Evolutionary conservation across 2,888 invertebrate species (phyloP).

Genomic region (Stenotaenia linearis): DNA sequence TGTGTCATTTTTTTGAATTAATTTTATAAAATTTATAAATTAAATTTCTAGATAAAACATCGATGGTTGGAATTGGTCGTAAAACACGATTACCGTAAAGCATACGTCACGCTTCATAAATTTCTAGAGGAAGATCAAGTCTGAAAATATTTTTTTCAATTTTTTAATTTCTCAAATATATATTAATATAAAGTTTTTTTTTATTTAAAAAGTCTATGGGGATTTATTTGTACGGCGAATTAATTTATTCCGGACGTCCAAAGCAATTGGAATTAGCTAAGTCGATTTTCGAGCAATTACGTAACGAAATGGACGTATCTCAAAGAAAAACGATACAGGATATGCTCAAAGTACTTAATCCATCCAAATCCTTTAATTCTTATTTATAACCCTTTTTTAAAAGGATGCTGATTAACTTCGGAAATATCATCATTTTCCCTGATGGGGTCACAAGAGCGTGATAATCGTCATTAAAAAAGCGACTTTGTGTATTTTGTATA

Average conservation of each 20-base stretch:
- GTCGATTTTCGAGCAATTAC: not conserved
- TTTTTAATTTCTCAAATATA: not conserved
- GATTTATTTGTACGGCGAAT: not conserved
- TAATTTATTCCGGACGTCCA: not conserved
- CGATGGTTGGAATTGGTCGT: not conserved
- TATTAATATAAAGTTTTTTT: too few species aligned
- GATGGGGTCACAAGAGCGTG: too few species aligned
- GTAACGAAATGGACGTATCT: not conserved
- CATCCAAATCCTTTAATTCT: too few species aligned
- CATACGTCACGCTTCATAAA: not conserved
- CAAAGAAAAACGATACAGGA: not conserved
- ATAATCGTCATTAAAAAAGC: too few species aligned
- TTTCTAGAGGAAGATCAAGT: constrained; percentile 17
- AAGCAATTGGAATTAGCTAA: not conserved
- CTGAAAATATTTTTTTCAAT: not conserved
- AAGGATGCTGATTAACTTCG: too few species aligned
- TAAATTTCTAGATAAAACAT: not conserved
- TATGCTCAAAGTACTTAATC: not conserved
- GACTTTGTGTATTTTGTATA: too few species aligned
- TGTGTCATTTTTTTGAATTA: not conserved
- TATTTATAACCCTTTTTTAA: too few species aligned
- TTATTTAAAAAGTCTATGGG: not conserved
- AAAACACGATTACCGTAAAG: not conserved
- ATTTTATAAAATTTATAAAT: not conserved
- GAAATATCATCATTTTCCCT: too few species aligned